These are phyloP conservation scores for Reticulitermes speratus DNA, from an alignment of 1,140 invertebrate species.

Conservation along the genomic window DNA sequence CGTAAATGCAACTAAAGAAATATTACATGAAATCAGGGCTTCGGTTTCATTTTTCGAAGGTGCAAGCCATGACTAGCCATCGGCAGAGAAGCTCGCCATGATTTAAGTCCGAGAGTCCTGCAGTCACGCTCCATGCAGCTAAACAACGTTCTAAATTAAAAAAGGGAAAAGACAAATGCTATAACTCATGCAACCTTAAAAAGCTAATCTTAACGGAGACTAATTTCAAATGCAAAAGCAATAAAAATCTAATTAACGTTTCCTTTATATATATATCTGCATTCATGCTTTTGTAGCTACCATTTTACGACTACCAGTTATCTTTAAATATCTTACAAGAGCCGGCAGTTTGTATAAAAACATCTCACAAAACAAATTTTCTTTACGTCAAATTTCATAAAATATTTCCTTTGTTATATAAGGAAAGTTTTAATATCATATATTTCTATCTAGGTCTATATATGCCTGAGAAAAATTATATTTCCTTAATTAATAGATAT, in stretches of 20 bases:
- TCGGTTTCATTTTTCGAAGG: neutral
- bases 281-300: neutral
- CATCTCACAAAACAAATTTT: neutral
- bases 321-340: neutral
- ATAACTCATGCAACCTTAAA: neutral
- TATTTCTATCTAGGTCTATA: neutral
- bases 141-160: neutral
- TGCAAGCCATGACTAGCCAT: neutral
- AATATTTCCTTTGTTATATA: neutral
- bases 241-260: slow-evolving; percentile 10
- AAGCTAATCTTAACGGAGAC: neutral
- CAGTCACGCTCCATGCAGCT: neutral
- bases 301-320: neutral
- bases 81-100: neutral
- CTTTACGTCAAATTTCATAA: neutral
- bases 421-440: neutral
- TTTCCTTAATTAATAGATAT: neutral
- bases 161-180: neutral
- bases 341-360: neutral
- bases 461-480: neutral
- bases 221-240: slow-evolving; percentile 1
- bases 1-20: too few species aligned
- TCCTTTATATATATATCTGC: neutral
- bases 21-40: neutral
- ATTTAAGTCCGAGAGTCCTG: neutral